Evolutionary conservation across 2,888 invertebrate genomes (phyloP).

Genomic region (Emesis castigata): DNA sequence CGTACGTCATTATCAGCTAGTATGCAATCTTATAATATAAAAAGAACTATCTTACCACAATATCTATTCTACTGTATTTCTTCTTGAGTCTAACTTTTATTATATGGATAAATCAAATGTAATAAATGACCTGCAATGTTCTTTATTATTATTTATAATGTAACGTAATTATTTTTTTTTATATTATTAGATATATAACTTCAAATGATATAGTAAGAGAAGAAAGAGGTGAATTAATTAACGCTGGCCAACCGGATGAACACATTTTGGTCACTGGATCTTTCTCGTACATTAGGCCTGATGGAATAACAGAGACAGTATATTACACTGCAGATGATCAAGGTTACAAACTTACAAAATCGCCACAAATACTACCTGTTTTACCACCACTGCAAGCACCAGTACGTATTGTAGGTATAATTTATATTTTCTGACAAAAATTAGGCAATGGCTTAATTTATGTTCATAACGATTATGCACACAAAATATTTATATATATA

Average conservation of each 20-base stretch:
- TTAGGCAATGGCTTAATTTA: too few relatives aligned
- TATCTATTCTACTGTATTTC: too few relatives aligned
- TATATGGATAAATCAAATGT: too few relatives aligned
- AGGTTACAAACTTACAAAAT: slow-evolving; percentile 59
- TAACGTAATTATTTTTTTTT: neutral
- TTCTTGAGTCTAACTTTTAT: too few relatives aligned
- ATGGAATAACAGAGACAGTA: slow-evolving; percentile 66
- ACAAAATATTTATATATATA: too few relatives aligned
- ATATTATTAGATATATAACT: slow-evolving; percentile 87
- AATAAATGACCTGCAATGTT: neutral
- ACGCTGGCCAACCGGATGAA: slow-evolving; percentile 70
- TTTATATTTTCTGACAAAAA: too few relatives aligned
- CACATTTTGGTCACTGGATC: slow-evolving; percentile 71
- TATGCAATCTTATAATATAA: too few relatives aligned
- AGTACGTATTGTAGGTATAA: neutral
- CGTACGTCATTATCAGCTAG: too few relatives aligned
- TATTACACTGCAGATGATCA: slow-evolving; percentile 72
- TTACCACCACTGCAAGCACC: neutral
- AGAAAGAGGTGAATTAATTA: slow-evolving; percentile 87
- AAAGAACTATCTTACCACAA: too few relatives aligned
- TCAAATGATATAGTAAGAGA: slow-evolving; percentile 90
- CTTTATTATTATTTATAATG: slow-evolving; percentile 8
- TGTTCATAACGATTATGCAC: too few relatives aligned
- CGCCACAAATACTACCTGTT: neutral
- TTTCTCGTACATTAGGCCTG: slow-evolving; percentile 71